Conservation (phyloP, 1,140 invertebrate genomes). For the Euura lappo region DNA sequence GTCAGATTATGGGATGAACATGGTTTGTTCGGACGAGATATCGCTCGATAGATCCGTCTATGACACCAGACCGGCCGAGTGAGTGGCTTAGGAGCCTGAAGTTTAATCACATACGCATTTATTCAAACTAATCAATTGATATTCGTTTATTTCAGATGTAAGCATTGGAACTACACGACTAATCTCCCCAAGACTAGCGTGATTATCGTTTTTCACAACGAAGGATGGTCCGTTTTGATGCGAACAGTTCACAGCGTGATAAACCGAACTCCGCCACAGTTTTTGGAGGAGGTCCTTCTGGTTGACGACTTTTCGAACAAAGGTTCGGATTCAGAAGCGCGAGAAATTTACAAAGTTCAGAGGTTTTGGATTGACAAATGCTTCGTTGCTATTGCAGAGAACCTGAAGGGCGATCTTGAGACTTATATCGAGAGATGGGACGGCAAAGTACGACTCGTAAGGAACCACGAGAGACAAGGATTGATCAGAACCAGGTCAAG, state of each 20-base stretch:
- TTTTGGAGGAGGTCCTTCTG: slow-evolving; percentile 94
- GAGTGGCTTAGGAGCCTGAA: slow-evolving; percentile 39
- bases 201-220: slow-evolving; percentile 98
- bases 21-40: slow-evolving; percentile 96
- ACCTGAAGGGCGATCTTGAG: slow-evolving; percentile 88
- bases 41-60: slow-evolving; percentile 78
- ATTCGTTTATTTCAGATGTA: slow-evolving; percentile 71
- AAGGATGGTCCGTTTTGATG: slow-evolving; percentile 94
- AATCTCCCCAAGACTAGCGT: slow-evolving; percentile 90
- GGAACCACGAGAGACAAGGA: slow-evolving; percentile 88
- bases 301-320: slow-evolving; percentile 99
- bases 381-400: slow-evolving; percentile 65
- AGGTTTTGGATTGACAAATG: slow-evolving; percentile 6
- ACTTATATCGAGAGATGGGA: slow-evolving; percentile 87
- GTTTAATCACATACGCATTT: neutral
- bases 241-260: slow-evolving; percentile 97
- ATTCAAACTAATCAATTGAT: slow-evolving; percentile 16
- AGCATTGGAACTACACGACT: slow-evolving; percentile 94
- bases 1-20: slow-evolving; percentile 95
- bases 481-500: slow-evolving; percentile 89
- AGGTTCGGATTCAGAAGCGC: slow-evolving; percentile 58
- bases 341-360: neutral
- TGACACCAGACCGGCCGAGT: slow-evolving; percentile 87
- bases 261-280: slow-evolving; percentile 86
- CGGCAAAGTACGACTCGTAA: slow-evolving; percentile 86